A percentile compares a stretch with the other conserved stretches of the same genome.
phyloP scores from a whole-genome alignment of 23 tunicate species.

The Styela plicata region DNA sequence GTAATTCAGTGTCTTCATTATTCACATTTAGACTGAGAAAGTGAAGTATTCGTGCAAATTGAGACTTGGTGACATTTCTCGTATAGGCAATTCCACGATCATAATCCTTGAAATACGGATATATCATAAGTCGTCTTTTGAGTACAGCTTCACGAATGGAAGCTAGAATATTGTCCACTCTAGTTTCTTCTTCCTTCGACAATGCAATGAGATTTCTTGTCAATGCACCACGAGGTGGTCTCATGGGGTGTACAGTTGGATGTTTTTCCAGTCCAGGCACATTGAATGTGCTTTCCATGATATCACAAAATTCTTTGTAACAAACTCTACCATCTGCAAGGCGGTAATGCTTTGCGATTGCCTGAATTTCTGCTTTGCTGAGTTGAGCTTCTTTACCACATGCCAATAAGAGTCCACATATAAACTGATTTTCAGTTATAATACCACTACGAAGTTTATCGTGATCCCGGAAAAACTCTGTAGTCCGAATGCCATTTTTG shows the following conservation, averaged over 20 bases:
- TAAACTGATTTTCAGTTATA: conserved; percentile 83
- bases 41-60: conserved; percentile 75
- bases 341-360: conserved; percentile 58
- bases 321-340: conserved; percentile 61
- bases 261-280: conserved; percentile 88
- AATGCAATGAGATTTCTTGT: conserved; percentile 46
- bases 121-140: conserved; percentile 63
- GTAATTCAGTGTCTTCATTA: conserved; percentile 46
- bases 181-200: conserved; percentile 45
- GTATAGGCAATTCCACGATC: conserved; percentile 88
- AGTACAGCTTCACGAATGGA: conserved; percentile 56
- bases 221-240: conserved; percentile 84
- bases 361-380: conserved; percentile 54
- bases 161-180: conserved; percentile 33
- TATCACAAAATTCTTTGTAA: conserved; percentile 78
- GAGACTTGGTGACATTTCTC: conserved; percentile 78
- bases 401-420: conserved; percentile 61
- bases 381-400: conserved; percentile 79
- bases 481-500: conserved; percentile 88
- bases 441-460: conserved; percentile 84
- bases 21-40: conserved; percentile 45
- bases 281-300: conserved; percentile 92
- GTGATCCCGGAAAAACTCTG: conserved; percentile 90
- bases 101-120: conserved; percentile 88
- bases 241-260: conserved; percentile 81